Base-by-base conservation (phyloP, 2,797 vertebrate species). In the Anguilla marmorata region DNA sequence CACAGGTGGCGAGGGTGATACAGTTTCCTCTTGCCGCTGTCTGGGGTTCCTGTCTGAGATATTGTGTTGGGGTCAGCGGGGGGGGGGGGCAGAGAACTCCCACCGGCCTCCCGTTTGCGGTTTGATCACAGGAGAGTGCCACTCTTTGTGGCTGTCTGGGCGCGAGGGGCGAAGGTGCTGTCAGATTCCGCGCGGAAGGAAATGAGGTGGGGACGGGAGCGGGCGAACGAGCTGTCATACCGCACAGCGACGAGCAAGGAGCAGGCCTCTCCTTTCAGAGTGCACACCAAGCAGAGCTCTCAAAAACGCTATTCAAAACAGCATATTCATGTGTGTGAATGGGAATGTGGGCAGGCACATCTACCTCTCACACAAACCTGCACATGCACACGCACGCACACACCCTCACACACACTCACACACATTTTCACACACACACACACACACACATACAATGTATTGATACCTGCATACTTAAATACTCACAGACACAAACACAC, bases 201-300 rank as follows among this genome's bases (percentile, higher is more conserved):
- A 11, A 86, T 52, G 48, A 79, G 83, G 85, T 37, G 63, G 85
- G 85, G 7, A 69, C 48, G 33, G 7, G 2, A 52, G 85, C 86
- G 24, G 66, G 85, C 48, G 85, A 86, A 89, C 85, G n/a, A 86
- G 48, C 74, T 56, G 90, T 88, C 90, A 87, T 66, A 88, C 88
- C 72, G 85, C 52, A 9, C 66, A 45, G 83, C 60, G 83, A 88
- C 56, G 88, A 72, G 63, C n/a, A 0, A 3, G 69, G 84, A 63
- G 37, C 80, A 80, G 66, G 84, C 87, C n/a, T 84, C 37, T 76
- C 30, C 56, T 50, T 30, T 27, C 84, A 87, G 45, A 56, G 83
- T 82, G 24, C 72, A 58, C 37, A 79, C 50, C 72, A 58, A 56
- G 33, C 86, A 79, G 66, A 4, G 41, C 85, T 2, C 41, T 41